A percentile compares a stretch with the other conserved stretches of the same genome.
Conservation (phyloP, 2,888 invertebrate species). For the Acrobasis consociella region DNA sequence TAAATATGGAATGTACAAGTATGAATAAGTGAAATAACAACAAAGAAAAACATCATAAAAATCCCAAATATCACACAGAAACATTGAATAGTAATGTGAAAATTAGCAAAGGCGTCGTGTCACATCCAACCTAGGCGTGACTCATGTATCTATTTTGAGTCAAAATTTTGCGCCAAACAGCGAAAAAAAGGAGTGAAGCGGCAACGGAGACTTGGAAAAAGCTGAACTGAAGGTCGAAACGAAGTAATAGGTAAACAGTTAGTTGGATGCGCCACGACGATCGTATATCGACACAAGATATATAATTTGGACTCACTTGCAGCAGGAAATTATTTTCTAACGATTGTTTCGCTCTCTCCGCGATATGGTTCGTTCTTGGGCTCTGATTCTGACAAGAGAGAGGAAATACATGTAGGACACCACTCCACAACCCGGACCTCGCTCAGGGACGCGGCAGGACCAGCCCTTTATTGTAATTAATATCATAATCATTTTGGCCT, state of each 20-base stretch:
- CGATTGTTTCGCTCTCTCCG: constrained; percentile 80
- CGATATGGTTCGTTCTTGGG: constrained; percentile 79
- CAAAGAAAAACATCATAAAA: constrained; percentile 7
- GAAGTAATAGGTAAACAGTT: neutral
- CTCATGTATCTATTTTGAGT: constrained; percentile 6
- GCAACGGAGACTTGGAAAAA: constrained; percentile 3
- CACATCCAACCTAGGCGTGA: constrained; percentile 41
- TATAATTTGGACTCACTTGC: constrained; percentile 73
- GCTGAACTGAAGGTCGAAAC: constrained; percentile 9
- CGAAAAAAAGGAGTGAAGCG: constrained; percentile 1
- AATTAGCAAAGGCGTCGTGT: constrained; percentile 37
- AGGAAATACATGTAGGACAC: constrained; percentile 64
- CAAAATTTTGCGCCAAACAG: constrained; percentile 1
- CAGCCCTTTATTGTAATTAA: neutral
- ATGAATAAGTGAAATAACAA: constrained; percentile 2
- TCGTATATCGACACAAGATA: constrained; percentile 38
- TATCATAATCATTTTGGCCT: no score
- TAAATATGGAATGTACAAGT: constrained; percentile 2
- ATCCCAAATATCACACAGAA: constrained; percentile 26
- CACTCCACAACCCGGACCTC: constrained; percentile 32
- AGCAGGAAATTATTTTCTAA: constrained; percentile 80
- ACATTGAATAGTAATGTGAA: constrained; percentile 21
- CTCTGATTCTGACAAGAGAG: constrained; percentile 79
- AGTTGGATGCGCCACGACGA: constrained; percentile 51
- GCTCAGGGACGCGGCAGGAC: constrained; percentile 15